Evolutionary conservation across 2,888 invertebrate species (phyloP), one percentile per base, ranked within the genome.

Genomic region (Drosophila falleni): DNA sequence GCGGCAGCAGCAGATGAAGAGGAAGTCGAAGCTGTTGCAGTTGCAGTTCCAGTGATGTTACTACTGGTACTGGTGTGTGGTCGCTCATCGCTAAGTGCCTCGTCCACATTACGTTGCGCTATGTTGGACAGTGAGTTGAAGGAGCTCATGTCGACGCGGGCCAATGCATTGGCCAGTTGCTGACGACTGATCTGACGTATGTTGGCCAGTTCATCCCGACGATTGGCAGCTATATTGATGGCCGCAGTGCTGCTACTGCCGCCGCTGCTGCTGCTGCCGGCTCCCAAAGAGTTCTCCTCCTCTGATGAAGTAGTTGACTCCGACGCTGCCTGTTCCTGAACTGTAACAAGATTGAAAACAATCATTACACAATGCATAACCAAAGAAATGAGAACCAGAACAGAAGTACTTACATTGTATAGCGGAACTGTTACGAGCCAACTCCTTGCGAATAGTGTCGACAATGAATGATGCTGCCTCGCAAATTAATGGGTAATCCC

Each of bases 401-500:
- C 23, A 35, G n/a, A n/a, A 19, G 6, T 15, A 53, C 73, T 80
- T 76, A 90, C 89, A 83, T 41, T 89, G 90, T 0, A 90, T 87
- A 3, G 86, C 85, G 0, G 89, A 87, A 51, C 84, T 80, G 63
- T 87, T 91, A 3, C 91, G 89, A 0, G 92, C 90, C 49, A 92
- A 61, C 72, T 93, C 92, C 49, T 92, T 92, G 44, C 92, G 91
- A 35, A 92, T 91, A 4, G 91, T 92, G 55, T 91, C 92, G 3
- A 92, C 92, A 61, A 93, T 92, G 58, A 91, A 93, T 0, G 91
- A 82, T 6, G 95, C 95, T 0, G 96, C 96, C 79, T 95, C 95
- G 16, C 95, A 94, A 49, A 96, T 93, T 15, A 94, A 93, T 5
- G 96, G 96, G 92, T 96, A 96, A 15, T 94, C 93, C 62, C 95